phyloP scores from a whole-genome alignment of 1,140 invertebrate genomes.

The Oppia nitens region DNA sequence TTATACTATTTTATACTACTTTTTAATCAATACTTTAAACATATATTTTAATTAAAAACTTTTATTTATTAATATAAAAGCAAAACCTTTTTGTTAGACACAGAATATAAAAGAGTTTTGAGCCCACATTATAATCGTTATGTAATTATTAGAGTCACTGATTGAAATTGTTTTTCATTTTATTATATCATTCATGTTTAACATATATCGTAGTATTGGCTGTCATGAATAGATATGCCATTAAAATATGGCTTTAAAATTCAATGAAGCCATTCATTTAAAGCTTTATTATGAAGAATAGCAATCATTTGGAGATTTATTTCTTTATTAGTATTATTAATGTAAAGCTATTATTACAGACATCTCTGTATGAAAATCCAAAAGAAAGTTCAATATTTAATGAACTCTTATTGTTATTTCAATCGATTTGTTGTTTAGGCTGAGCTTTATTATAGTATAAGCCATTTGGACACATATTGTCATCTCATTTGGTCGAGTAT shows the following conservation, averaged over 20 bases:
- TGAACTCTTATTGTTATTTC: not conserved
- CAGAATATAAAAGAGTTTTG: not conserved
- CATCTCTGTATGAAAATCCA: no score
- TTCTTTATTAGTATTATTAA: not conserved
- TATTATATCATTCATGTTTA: not conserved
- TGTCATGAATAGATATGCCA: not conserved
- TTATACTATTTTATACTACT: no score
- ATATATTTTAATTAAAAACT: no score
- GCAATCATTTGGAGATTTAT: not conserved
- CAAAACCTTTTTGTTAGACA: no score
- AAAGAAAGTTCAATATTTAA: no score
- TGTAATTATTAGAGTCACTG: not conserved
- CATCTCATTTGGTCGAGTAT: not conserved
- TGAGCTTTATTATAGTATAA: no score
- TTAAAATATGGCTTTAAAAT: not conserved
- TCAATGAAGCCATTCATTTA: not conserved
- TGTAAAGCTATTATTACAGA: not conserved
- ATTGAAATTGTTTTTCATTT: not conserved
- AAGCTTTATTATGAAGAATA: not conserved
- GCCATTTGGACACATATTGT: not conserved
- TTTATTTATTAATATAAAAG: no score
- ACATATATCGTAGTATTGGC: no score
- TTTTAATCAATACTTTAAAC: no score
- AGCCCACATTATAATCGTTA: not conserved
- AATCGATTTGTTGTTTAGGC: not conserved